Base-by-base conservation (phyloP, 2,113 vertebrate genomes). In the Prinia subflava region DNA sequence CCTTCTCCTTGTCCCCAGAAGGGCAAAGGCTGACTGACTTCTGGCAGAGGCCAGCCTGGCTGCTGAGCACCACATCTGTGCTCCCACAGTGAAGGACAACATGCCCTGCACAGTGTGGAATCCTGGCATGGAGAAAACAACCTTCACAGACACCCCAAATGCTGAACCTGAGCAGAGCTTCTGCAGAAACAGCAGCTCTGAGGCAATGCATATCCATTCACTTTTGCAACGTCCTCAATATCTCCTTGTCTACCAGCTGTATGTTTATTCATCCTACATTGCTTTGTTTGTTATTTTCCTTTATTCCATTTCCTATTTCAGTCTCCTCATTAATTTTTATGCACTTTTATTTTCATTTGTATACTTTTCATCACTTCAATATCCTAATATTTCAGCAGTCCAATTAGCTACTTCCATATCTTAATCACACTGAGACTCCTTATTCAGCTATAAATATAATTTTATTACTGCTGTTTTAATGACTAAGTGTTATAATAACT, bases 341-440 rank as follows among this genome's bases (percentile, higher is more conserved):
- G 79, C 62, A 90, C 56, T 94, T 95, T 94, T 93, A 73, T 95
- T 97, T 95, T 95, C 91, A 87, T 91, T 94, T 96, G 62, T 92
- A 79, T 87, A 91, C 55, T 93, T 94, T 96, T 87, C 87, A 91
- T 92, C 85, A 92, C 90, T 95, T 94, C 79, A 64, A 81, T 94
- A 93, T 88, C 90, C 87, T 96, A 96, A 92, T 96, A 97, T 93
- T 94, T 97, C 94, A 96, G 53, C 75, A 91, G 89, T 95, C 78
- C 89, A 94, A 92, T 96, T 96, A 96, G 82, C 69, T 86, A 37
- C 79, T 92, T 95, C 91, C 79, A 91, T 85, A 92, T 73, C 92
- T 97, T 95, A 97, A 96, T 95, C 93, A 95, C 94, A 95, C 68
- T 12, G 44, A 95, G 64, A 89, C 60, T 96, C 86, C 89, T 93